Evolutionary conservation across 2,888 invertebrate species (phyloP).

Genomic region (Lissocephala sabroskyi): DNA sequence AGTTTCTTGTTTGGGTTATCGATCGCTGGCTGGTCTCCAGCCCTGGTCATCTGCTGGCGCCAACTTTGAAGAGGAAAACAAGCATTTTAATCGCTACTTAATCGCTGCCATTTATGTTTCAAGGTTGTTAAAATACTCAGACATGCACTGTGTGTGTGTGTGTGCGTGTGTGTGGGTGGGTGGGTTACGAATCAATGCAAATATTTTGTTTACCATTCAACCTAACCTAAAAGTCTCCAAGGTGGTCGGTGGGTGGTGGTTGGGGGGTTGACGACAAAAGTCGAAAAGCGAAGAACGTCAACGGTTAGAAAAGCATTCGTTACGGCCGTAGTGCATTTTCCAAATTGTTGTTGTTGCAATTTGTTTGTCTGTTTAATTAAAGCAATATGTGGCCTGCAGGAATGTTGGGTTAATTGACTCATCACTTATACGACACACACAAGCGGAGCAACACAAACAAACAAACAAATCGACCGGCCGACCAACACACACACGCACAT

Average conservation of each 20-base stretch:
- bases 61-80: too few species aligned
- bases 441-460: conserved; percentile 2
- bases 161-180: conserved; percentile 11
- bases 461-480: conserved; percentile 53
- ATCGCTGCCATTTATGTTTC: conserved; percentile 33
- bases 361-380: conserved; percentile 63
- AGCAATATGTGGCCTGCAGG: conserved; percentile 68
- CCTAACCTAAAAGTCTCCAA: conserved; percentile 16
- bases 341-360: conserved; percentile 26
- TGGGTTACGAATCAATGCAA: conserved; percentile 37
- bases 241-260: too few species aligned
- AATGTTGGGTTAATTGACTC: conserved; percentile 71
- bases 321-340: conserved; percentile 29
- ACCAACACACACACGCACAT: conserved; percentile 6
- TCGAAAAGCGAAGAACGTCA: conserved; percentile 9
- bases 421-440: conserved; percentile 65
- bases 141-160: conserved; percentile 1
- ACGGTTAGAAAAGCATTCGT: conserved; percentile 2
- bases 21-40: too few species aligned
- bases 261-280: conserved; percentile 14
- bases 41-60: too few species aligned
- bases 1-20: too few species aligned
- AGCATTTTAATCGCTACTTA: conserved; percentile 1
- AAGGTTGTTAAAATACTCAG: conserved; percentile 35
- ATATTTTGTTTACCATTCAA: conserved; percentile 50